Percentiles rank a stretch among this genome's conserved stretches.
phyloP scores from a whole-genome alignment of 2,797 vertebrate species.

The Okamejei kenojei region DNA sequence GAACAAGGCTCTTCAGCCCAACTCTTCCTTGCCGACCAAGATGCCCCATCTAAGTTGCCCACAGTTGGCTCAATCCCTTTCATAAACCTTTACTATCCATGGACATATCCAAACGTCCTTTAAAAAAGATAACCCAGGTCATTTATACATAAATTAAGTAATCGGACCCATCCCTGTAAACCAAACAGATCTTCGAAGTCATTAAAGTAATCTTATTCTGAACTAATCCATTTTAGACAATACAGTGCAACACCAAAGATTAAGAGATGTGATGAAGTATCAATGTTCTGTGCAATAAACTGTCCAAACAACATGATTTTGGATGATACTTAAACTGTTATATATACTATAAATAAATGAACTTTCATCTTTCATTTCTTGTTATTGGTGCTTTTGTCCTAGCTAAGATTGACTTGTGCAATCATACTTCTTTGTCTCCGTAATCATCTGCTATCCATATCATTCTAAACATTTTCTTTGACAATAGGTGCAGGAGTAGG shows the following conservation, averaged over 20 bases:
- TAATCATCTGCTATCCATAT: background rate
- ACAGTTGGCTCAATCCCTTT: too few species aligned
- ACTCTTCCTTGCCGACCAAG: too few species aligned
- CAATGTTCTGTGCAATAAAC: background rate
- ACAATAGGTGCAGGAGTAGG: background rate
- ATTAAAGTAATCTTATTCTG: background rate
- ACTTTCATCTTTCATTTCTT: background rate
- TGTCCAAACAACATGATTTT: background rate
- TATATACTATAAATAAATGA: background rate
- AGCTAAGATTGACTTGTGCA: background rate
- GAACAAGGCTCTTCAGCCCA: too few species aligned
- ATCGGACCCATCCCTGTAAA: background rate
- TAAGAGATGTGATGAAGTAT: background rate
- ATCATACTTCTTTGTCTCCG: background rate
- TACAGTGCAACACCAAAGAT: background rate
- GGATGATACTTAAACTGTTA: background rate
- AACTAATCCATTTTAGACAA: background rate
- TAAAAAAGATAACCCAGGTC: too few species aligned
- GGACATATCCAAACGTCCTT: too few species aligned
- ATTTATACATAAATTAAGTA: too few species aligned
- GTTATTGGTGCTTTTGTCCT: background rate
- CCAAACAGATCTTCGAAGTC: background rate
- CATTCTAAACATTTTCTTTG: background rate
- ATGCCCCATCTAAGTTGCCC: too few species aligned
- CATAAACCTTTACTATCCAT: too few species aligned